Percentiles rank a stretch among this genome's conserved stretches.
Conservation (phyloP, 1,140 invertebrate species). For the Callitettix versicolor region DNA sequence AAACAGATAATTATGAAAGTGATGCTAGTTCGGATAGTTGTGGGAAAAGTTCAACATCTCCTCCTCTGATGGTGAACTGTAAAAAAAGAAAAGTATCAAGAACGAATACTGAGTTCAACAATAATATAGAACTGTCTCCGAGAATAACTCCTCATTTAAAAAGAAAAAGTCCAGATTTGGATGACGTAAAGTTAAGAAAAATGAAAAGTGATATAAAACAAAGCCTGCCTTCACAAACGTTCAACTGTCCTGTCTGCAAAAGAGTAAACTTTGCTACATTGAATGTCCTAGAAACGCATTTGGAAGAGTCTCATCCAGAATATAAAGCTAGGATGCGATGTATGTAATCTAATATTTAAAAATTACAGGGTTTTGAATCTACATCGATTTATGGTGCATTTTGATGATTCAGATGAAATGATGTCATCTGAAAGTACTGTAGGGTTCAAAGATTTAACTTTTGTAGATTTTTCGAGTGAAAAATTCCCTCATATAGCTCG, state of each 20-base stretch:
- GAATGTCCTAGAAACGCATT: constrained; percentile 49
- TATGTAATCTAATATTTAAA: constrained; percentile 56
- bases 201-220: constrained; percentile 4
- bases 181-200: neutral
- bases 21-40: constrained; percentile 18
- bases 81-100: constrained; percentile 27
- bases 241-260: constrained; percentile 46
- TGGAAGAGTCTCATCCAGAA: constrained; percentile 59
- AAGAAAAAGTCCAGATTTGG: constrained; percentile 3
- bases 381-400: constrained; percentile 47
- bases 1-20: constrained; percentile 14
- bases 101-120: constrained; percentile 17
- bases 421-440: constrained; percentile 32
- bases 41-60: neutral
- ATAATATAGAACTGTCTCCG: constrained; percentile 5
- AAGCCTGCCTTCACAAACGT: constrained; percentile 17
- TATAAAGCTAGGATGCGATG: constrained; percentile 54
- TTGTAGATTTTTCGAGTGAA: constrained; percentile 63
- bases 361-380: constrained; percentile 56
- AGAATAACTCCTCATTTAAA: neutral
- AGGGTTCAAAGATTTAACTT: constrained; percentile 64
- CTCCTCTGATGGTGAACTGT: neutral
- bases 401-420: constrained; percentile 30
- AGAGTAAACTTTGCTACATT: constrained; percentile 47
- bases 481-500: constrained; percentile 70